These are phyloP conservation scores for Diploptera punctata DNA, from an alignment of 2,888 invertebrate species.

Conservation along the genomic window DNA sequence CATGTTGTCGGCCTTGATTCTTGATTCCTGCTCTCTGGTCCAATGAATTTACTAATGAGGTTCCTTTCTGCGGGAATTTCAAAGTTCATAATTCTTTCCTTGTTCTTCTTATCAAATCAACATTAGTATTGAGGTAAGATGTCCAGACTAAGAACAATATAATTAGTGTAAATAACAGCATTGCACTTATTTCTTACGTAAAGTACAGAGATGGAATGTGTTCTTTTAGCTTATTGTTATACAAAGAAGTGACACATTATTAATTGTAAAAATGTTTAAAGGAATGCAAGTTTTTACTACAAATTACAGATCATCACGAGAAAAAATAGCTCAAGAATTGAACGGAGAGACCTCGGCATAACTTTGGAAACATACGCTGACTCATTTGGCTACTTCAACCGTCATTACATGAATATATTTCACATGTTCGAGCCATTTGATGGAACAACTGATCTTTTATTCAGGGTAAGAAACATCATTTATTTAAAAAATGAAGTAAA, in stretches of 20 bases:
- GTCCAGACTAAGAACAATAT: too few relatives aligned
- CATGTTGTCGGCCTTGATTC: too few relatives aligned
- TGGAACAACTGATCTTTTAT: slow-evolving; percentile 61
- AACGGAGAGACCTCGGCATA: slow-evolving; percentile 46
- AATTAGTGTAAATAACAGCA: not conserved
- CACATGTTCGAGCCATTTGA: slow-evolving; percentile 66
- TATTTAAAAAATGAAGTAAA: not conserved
- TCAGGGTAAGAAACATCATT: slow-evolving; percentile 56
- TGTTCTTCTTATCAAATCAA: too few relatives aligned
- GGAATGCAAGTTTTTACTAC: too few relatives aligned
- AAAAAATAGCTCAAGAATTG: slow-evolving; percentile 41
- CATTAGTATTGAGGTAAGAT: too few relatives aligned
- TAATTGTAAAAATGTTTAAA: not conserved
- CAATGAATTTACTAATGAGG: too few relatives aligned
- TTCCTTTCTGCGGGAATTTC: too few relatives aligned
- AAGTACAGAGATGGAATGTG: not conserved
- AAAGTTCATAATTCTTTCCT: too few relatives aligned
- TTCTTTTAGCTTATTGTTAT: too few relatives aligned
- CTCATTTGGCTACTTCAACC: slow-evolving; percentile 57
- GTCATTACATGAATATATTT: slow-evolving; percentile 42
- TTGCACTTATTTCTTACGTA: too few relatives aligned
- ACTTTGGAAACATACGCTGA: slow-evolving; percentile 59
- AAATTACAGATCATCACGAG: slow-evolving; percentile 49
- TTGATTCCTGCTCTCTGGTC: too few relatives aligned
- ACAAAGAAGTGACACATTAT: not conserved